Base-by-base conservation (phyloP, 2,888 invertebrate genomes). In the Acronicta alni region DNA sequence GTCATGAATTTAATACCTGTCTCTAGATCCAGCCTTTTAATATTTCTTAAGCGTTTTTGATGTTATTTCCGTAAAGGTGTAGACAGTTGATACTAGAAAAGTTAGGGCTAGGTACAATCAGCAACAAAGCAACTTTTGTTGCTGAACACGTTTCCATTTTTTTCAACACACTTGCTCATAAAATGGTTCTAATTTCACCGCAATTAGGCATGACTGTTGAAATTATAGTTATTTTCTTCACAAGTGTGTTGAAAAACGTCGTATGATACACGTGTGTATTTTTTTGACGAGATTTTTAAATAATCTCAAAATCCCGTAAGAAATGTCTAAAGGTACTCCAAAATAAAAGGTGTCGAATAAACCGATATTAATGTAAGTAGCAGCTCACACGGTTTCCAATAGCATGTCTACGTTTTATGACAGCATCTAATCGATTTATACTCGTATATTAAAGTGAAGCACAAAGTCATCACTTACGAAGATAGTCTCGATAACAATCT, bases 1-100 rank as follows among this genome's bases (percentile, higher is more conserved):
- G 59, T 67, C 80, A 80, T 79, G 72, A 79, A 79, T 80, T 76
- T 79, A 77, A 80, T 80, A 77, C 74, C 62, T 69, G 69, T 66
- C 67, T 68, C 54, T 43, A 47, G 56, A 62, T 55, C 57, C 45
- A 51, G 45, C 45, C 43, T 59, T 74, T 70, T 67, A 70, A 70
- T 70, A 74, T 67, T 59, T 72, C 65, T 60, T 58, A 53, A 54
- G 48, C 49, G 41, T 48, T 45, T 51, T n/a, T 58, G n/a, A n/a
- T n/a, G 32, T n/a, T 39, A 20, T 47, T 66, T 14, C 48, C 43
- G 18, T 55, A 7, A 44, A 30, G 44, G 57, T 43, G 6, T 2
- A 0, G 23, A 16, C 3, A 46, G 10, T 54, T 14, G 45, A 17
- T 43, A 8, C 42, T 49, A 41, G 6, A 5, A 41, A 41, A 5